phyloP scores from a whole-genome alignment of 2,113 vertebrate genomes.

The Apistogramma diplotaenia region DNA sequence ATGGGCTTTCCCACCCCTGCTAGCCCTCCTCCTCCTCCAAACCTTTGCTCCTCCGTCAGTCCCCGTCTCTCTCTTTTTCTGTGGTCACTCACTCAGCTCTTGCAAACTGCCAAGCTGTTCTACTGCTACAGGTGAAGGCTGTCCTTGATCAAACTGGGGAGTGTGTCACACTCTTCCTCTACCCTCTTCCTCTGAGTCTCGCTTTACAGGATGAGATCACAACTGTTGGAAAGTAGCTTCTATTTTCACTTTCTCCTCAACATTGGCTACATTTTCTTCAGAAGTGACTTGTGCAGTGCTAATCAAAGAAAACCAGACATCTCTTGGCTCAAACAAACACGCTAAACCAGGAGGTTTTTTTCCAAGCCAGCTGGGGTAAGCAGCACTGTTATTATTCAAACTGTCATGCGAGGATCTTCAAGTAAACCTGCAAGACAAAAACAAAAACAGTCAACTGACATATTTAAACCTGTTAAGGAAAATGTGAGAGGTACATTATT shows the following conservation, averaged over 20 bases:
- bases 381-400: constrained; percentile 30
- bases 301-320: constrained; percentile 22
- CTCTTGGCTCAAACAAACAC: constrained; percentile 15
- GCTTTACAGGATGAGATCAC: constrained; percentile 15
- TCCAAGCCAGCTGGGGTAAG: constrained; percentile 11
- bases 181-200: neutral
- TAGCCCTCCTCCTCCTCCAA: constrained; percentile 70
- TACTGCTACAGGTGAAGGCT: constrained; percentile 17
- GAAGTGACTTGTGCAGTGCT: neutral
- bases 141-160: neutral
- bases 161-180: neutral
- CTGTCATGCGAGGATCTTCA: constrained; percentile 55
- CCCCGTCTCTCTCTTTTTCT: constrained; percentile 75
- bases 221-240: constrained; percentile 13
- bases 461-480: neutral
- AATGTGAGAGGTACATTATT: neutral
- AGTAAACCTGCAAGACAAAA: constrained; percentile 69
- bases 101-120: constrained; percentile 3
- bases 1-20: constrained; percentile 51
- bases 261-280: constrained; percentile 50
- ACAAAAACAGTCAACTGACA: constrained; percentile 14
- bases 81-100: constrained; percentile 53
- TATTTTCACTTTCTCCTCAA: constrained; percentile 37
- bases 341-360: neutral
- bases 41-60: constrained; percentile 70